Conservation (phyloP, 2,113 vertebrate species). For the Ceuthmochares aereus region DNA sequence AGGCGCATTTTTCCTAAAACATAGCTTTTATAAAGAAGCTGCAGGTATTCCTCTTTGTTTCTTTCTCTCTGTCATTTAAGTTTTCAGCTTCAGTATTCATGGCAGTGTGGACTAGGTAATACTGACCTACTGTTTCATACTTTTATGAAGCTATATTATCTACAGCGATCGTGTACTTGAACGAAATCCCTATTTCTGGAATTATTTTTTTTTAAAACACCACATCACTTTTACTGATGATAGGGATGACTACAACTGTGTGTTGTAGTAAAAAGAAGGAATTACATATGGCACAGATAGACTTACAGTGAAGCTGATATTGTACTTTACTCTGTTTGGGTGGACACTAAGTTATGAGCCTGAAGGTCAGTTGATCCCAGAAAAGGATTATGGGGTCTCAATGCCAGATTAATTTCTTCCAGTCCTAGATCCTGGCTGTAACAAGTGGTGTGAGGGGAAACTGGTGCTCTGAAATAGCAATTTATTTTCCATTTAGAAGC, state of each 20-base stretch:
- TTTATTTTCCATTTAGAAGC: neutral
- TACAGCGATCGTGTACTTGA: neutral
- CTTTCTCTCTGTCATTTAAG: neutral
- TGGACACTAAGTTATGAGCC: neutral
- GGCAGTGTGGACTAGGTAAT: neutral
- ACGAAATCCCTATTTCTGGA: neutral
- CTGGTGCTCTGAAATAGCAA: neutral
- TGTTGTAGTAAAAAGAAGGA: neutral
- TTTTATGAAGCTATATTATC: neutral
- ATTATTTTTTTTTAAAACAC: neutral
- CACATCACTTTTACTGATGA: neutral
- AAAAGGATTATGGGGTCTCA: neutral
- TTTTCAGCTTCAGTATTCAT: neutral
- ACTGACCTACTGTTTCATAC: fast-evolving
- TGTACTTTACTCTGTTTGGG: neutral
- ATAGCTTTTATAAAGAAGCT: neutral
- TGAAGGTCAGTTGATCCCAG: neutral
- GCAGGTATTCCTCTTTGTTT: neutral
- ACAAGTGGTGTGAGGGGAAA: neutral
- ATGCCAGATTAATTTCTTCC: neutral
- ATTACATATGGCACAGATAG: neutral
- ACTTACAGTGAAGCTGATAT: neutral
- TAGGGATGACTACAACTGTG: neutral
- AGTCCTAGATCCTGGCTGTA: neutral
- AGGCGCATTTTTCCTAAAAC: neutral